Conservation (phyloP, 1,140 invertebrate genomes). For the Sminthurinus signatus region DNA sequence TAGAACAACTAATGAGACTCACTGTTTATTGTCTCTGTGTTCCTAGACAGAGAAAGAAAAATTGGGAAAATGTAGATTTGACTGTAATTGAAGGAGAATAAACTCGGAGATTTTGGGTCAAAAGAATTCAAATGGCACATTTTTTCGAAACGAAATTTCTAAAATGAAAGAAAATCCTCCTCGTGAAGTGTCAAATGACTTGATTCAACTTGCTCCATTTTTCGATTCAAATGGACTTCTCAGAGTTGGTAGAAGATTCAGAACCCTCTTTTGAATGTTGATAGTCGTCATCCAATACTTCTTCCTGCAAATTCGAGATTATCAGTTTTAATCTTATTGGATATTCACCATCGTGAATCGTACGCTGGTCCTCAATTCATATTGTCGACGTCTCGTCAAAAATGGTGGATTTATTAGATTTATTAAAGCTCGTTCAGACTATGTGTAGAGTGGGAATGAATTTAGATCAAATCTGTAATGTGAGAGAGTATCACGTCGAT, state of each 20-base stretch:
- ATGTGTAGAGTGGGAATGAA: no score
- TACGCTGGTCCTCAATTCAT: constrained; percentile 45
- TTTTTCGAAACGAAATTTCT: neutral
- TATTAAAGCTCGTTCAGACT: no score
- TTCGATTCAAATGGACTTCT: constrained; percentile 46
- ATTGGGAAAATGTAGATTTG: neutral
- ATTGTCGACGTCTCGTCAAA: constrained; percentile 19
- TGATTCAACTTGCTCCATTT: constrained; percentile 45
- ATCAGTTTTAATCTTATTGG: constrained; percentile 43
- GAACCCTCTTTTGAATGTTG: constrained; percentile 36
- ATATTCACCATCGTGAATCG: constrained; percentile 43
- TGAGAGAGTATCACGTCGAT: no score
- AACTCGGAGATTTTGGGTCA: neutral
- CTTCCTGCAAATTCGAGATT: constrained; percentile 41
- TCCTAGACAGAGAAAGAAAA: neutral
- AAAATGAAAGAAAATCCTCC: neutral
- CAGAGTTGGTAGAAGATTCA: constrained; percentile 46
- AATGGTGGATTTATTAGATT: constrained; percentile 43
- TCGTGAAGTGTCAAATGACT: constrained; percentile 26
- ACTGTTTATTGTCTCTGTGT: constrained; percentile 6
- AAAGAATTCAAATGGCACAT: neutral
- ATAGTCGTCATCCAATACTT: constrained; percentile 43
- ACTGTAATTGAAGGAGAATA: neutral
- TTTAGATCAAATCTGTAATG: no score
- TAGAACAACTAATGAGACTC: neutral